Conservation (phyloP, 23 tunicate genomes). For the Trididemnum clinides region DNA sequence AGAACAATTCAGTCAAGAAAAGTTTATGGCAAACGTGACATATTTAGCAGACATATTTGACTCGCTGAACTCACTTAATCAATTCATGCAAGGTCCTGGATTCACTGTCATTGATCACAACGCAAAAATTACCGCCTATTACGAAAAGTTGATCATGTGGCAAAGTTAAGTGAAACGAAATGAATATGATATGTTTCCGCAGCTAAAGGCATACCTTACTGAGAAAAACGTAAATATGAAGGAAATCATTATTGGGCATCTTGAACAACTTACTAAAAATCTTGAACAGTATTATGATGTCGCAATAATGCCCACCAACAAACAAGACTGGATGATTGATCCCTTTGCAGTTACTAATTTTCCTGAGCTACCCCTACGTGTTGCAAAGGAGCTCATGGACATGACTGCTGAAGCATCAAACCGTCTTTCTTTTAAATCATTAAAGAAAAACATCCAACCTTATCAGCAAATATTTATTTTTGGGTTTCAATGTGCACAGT, state of each 20-base stretch:
- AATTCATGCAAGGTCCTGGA: constrained; percentile 57
- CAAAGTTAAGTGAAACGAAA: constrained; percentile 14
- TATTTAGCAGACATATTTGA: constrained; percentile 56
- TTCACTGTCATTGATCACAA: constrained; percentile 45
- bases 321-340: too few relatives aligned
- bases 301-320: constrained; percentile 8
- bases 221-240: constrained; percentile 7
- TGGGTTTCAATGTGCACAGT: constrained; percentile 17
- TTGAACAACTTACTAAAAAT: constrained; percentile 36
- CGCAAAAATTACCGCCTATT: constrained; percentile 25
- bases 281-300: constrained; percentile 33
- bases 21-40: constrained; percentile 44
- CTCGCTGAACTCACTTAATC: constrained; percentile 34
- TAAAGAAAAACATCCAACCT: constrained; percentile 13
- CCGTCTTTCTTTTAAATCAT: constrained; percentile 11
- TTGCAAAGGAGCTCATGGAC: constrained; percentile 33
- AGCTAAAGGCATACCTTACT: background rate
- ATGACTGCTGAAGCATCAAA: constrained; percentile 30
- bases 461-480: constrained; percentile 11
- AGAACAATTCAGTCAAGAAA: constrained; percentile 42
- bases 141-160: constrained; percentile 12
- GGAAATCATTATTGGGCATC: constrained; percentile 31
- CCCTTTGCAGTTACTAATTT: constrained; percentile 16
- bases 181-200: constrained; percentile 24
- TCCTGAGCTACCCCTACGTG: constrained; percentile 29